Evolutionary conservation across 1,140 invertebrate genomes (phyloP).

Genomic region (Fragariocoptes setiger): DNA sequence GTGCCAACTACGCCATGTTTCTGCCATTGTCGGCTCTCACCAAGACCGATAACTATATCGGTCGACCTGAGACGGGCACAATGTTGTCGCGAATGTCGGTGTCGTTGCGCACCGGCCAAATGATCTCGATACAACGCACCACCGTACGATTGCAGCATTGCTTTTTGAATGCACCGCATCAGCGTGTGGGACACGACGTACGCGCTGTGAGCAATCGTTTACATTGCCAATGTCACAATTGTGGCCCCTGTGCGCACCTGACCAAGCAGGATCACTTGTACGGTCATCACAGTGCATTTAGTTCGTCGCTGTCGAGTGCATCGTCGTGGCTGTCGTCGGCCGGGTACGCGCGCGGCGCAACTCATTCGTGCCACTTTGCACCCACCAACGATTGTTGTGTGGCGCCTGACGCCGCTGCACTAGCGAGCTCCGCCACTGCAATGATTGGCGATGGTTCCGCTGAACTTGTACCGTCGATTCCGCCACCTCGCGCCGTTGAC

Average conservation of each 20-base stretch:
- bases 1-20: conserved; percentile 23
- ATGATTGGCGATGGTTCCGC: no score
- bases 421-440: no score
- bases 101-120: conserved; percentile 9
- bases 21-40: conserved; percentile 21
- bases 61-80: conserved; percentile 8
- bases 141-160: conserved; percentile 7
- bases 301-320: not conserved
- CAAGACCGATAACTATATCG: conserved; percentile 17
- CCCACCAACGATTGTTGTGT: no score
- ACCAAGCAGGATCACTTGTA: no score
- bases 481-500: no score
- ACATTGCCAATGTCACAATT: not conserved
- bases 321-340: not conserved
- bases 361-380: no score
- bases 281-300: no score
- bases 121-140: conserved; percentile 9
- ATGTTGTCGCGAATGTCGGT: conserved; percentile 10
- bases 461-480: no score
- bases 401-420: no score
- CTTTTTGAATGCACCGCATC: conserved; percentile 10
- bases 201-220: not conserved
- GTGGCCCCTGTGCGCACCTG: not conserved
- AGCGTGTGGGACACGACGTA: conserved; percentile 1
- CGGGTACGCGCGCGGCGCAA: no score